Percentiles rank a stretch among this genome's conserved stretches.
Evolutionary conservation across 2,113 vertebrate genomes (phyloP).

Genomic region (Lampris megalopsis): DNA sequence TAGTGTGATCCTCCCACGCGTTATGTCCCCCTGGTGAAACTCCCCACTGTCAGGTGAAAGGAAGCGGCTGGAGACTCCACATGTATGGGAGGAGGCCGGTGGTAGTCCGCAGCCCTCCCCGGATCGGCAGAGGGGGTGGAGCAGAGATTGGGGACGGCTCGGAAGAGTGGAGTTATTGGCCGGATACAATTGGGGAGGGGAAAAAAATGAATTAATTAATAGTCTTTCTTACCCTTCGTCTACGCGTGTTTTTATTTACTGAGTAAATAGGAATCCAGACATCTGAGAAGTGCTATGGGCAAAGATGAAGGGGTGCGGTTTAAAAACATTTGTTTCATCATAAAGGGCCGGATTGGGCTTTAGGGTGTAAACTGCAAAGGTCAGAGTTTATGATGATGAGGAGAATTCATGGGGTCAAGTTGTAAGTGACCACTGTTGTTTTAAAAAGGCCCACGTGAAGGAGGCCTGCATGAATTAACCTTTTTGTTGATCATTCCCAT

Average conservation of each 20-base stretch:
- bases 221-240: too few species aligned
- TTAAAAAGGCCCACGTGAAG: conserved; percentile 42
- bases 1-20: too few species aligned
- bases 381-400: conserved; percentile 49
- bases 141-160: too few species aligned
- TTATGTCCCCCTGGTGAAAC: too few species aligned
- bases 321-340: conserved; percentile 25
- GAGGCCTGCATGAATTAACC: conserved; percentile 49
- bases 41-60: too few species aligned
- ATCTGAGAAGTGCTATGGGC: conserved; percentile 5
- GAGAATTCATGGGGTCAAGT: conserved; percentile 48
- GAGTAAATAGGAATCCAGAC: conserved; percentile 59
- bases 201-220: too few species aligned
- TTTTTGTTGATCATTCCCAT: conserved; percentile 18
- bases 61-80: too few species aligned
- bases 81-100: too few species aligned
- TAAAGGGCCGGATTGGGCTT: conserved; percentile 6
- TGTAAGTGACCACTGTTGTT: conserved; percentile 42
- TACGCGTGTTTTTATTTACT: conserved; percentile 37
- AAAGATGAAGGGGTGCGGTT: background rate
- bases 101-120: too few species aligned
- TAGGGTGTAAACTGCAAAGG: conserved; percentile 40
- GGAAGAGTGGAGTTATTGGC: too few species aligned
- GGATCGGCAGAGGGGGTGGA: too few species aligned
- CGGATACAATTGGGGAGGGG: too few species aligned